Base-by-base conservation (phyloP, 2,797 vertebrate genomes). In the Sphaeramia orbicularis region DNA sequence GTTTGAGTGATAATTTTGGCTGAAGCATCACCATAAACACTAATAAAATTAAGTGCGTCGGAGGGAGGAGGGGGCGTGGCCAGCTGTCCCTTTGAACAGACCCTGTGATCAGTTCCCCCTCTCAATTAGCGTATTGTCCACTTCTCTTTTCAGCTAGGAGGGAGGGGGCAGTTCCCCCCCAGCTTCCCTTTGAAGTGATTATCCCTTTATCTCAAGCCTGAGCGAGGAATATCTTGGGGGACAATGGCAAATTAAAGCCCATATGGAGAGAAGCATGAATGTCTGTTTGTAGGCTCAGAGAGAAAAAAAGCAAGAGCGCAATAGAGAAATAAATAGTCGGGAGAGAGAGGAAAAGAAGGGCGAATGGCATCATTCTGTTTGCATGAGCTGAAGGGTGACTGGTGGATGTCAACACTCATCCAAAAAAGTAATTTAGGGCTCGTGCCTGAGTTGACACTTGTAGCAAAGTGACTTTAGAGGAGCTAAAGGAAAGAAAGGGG, bases 181-280 rank as follows among this genome's bases (percentile, higher is more conserved):
- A 93, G 94, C 94, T 93, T 95, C 77, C 91, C 24, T 98, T 98
- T 99, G 96, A 99, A 98, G 97, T 97, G 82, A 94, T 98, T 96
- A 97, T 97, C 96, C 96, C 96, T 97, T 98, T 96, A 99, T 98
- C 96, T 97, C 94, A 94, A 96, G 93, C 95, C 94, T 95, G 95
- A 95, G 95, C 92, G 91, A 96, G 96, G 96, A 96, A 97, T 96
- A 95, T 95, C 80, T 92, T 86, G 85, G 89, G 94, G 94, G 94
- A 97, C 96, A 97, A 97, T 96, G 90, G 91, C 90, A 92, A 96
- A 96, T 94, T 94, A 96, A 95, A 97, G 24, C 24, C 94, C 92
- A 92, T 27, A 27, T 27, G 91, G 86, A 89, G 90, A 93, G 93
- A 94, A 94, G 94, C 89, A 93, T 90, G 92, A 93, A 95, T 27